Base-by-base conservation (phyloP, 2,888 invertebrate genomes). In the Malachius bipustulatus region DNA sequence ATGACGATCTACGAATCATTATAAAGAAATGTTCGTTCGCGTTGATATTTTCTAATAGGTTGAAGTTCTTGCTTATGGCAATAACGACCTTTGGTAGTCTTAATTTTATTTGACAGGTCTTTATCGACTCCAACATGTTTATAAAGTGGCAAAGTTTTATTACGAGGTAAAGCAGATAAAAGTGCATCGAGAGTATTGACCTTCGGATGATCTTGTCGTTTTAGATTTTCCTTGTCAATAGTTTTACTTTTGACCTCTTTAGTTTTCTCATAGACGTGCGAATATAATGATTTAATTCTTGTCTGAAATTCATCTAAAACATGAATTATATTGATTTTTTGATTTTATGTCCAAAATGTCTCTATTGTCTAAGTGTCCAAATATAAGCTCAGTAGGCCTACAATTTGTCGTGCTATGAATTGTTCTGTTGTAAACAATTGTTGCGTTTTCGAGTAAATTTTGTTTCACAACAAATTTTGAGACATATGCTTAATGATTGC, bases 381-480 rank as follows among this genome's bases (percentile, higher is more conserved):
- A 19, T 19, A 19, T 6, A 19, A 19, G 24, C 24, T 19, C 24
- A n/a, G 6, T n/a, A 8, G 24, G 24, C n/a, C n/a, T 19, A n/a
- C 6, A 19, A 19, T 19, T 6, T 19, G 24, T 19, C 6, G n/a
- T n/a, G n/a, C 24, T 19, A 19, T 19, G 24, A 19, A 19, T 6
- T n/a, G 24, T 19, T 19, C 6, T 6, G n/a, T 19, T 19, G n/a
- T 19, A 19, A 8, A 19, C n/a, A 8, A 19, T 19, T 19, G n/a
- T n/a, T 19, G 24, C n/a, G 24, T 19, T 19, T n/a, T 19, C 24
- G n/a, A 19, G n/a, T 8, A 19, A n/a, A 19, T 19, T 19, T 19
- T 19, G 24, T 19, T 19, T 19, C n/a, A n/a, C n/a, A n/a, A n/a
- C n/a, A n/a, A n/a, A n/a, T n/a, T n/a, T n/a, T n/a, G n/a, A n/a